Conservation (phyloP, 1,140 invertebrate species). For the Neuroterus valhalla region DNA sequence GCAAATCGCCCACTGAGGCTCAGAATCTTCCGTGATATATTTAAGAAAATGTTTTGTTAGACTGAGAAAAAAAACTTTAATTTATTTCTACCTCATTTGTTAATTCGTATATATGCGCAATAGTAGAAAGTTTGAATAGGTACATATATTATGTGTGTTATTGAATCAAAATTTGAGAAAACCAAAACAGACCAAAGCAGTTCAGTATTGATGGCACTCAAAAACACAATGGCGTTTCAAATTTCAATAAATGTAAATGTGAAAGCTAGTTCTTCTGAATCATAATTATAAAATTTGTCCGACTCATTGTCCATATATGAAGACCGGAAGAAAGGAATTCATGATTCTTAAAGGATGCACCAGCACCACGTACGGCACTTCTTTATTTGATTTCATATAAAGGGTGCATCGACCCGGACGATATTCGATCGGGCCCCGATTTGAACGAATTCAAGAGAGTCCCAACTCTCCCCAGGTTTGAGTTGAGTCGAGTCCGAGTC, state of each 20-base stretch:
- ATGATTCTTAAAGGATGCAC: conserved; percentile 4
- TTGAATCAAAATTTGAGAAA: not conserved
- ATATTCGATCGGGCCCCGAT: conserved; percentile 29
- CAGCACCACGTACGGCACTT: not conserved
- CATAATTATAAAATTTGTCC: not conserved
- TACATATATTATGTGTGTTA: too few species aligned
- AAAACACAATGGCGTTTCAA: too few species aligned
- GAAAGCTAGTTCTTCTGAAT: not conserved
- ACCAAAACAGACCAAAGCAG: not conserved
- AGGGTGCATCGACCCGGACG: conserved; percentile 4
- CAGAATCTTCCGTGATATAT: conserved; percentile 7
- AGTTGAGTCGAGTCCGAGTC: conserved; percentile 9
- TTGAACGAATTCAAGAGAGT: conserved; percentile 13
- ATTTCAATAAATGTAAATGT: too few species aligned
- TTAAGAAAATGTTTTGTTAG: not conserved
- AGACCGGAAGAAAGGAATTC: conserved; percentile 8
- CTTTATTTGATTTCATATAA: conserved; percentile 12
- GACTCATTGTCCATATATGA: not conserved
- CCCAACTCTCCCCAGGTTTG: conserved; percentile 13
- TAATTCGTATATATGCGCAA: too few species aligned
- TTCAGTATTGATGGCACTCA: not conserved
- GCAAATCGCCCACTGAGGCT: conserved; percentile 15
- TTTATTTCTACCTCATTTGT: too few species aligned
- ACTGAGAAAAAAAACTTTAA: too few species aligned
- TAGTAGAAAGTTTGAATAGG: too few species aligned